Base-by-base conservation (phyloP, 2,797 vertebrate species). In the Sebastes steindachneri region DNA sequence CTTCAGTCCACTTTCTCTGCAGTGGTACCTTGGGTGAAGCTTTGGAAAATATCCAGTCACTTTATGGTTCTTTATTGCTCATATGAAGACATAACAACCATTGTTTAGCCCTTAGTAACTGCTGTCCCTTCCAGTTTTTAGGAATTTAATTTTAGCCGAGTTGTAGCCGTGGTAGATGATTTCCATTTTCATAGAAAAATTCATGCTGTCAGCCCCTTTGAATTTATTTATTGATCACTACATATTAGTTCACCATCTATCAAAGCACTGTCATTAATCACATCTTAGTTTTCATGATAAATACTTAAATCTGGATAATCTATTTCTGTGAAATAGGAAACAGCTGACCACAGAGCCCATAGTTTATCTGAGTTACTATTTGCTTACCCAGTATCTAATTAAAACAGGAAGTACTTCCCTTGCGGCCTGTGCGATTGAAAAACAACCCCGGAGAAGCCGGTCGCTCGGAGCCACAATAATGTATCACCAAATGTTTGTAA, bases 401-500 rank as follows among this genome's bases (percentile, higher is more conserved):
- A 94, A 93, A 96, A 94, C 85, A 93, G 85, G 84, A 93, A 92
- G 90, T 80, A 84, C 86, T 81, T 80, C 85, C 86, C 89, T 82
- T 75, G 86, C 6, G 73, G 86, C 85, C 68, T 79, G 58, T 69
- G 80, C 76, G 59, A 86, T 86, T 94, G 90, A 94, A 93, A 93
- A 95, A 94, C 89, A 95, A 91, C 90, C 90, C 26, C 5, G 35
- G 89, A 90, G 86, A 88, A 89, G 78, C 82, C 5, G 55, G 90
- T 89, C 59, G 86, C 93, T 92, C 45, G 57, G 79, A 93, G 93
- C 91, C 86, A 95, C 83, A 91, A 91, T 92, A 94, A 95, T 95
- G 91, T 89, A 95, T 95, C 89, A 93, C 90, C 92, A 94, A 93
- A 94, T 93, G 93, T 95, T 94, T 95, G 89, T 91, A 93, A 91